phyloP scores from a whole-genome alignment of 2,797 vertebrate species.

The Artibeus lituratus region DNA sequence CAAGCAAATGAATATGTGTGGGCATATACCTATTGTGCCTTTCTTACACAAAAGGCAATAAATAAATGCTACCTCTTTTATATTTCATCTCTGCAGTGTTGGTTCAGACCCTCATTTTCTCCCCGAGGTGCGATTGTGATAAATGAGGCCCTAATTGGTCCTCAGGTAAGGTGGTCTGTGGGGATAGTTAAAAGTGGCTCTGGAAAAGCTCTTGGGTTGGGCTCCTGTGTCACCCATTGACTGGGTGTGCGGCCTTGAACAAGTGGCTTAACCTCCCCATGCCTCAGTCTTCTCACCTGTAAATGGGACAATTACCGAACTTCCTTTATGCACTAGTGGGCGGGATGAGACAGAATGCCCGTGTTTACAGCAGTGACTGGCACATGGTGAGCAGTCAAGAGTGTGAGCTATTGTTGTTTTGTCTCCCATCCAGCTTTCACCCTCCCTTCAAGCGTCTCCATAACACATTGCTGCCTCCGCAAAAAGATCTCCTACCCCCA shows the following conservation, averaged over 20 bases:
- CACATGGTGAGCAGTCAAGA: neutral
- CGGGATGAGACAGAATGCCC: neutral
- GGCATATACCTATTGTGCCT: neutral
- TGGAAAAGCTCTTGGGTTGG: neutral
- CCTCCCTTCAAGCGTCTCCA: neutral
- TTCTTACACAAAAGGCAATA: neutral
- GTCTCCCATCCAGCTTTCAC: neutral
- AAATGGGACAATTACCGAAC: neutral
- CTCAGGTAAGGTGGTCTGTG: neutral
- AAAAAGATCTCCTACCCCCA: neutral
- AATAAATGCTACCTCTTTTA: neutral
- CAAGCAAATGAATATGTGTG: neutral
- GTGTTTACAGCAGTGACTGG: neutral
- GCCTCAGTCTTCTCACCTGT: neutral
- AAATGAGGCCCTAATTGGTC: neutral
- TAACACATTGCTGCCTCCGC: neutral
- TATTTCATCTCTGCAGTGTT: neutral
- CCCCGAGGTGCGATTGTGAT: neutral
- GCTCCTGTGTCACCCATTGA: neutral
- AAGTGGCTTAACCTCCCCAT: neutral
- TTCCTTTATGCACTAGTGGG: neutral
- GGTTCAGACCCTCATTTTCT: neutral
- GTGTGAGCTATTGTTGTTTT: neutral
- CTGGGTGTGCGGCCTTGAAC: neutral
- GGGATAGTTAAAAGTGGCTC: neutral